phyloP scores from a whole-genome alignment of 2,113 vertebrate species.

The Phainopepla nitens region DNA sequence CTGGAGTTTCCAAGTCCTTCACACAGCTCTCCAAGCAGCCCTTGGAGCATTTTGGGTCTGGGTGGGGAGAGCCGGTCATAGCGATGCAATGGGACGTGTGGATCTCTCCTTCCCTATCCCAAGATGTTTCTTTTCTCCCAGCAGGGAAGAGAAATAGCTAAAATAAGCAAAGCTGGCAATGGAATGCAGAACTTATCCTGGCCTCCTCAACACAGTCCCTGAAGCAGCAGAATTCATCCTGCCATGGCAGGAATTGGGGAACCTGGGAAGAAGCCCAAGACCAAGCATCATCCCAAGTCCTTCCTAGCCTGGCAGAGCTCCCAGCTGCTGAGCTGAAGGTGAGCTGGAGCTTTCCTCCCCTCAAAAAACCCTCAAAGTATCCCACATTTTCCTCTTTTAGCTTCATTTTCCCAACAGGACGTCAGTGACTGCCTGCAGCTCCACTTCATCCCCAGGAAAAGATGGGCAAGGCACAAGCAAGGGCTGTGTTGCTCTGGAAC shows the following conservation, averaged over 20 bases:
- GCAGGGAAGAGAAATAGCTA: neutral
- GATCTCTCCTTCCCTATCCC: neutral
- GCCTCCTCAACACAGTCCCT: neutral
- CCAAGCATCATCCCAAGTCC: neutral
- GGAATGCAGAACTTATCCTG: neutral
- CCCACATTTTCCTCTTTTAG: neutral
- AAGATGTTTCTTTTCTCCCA: neutral
- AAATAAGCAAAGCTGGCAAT: neutral
- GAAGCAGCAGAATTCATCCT: neutral
- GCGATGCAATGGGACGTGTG: rapidly evolving
- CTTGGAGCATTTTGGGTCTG: neutral
- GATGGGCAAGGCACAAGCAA: neutral
- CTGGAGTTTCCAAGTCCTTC: neutral
- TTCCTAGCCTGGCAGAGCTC: neutral
- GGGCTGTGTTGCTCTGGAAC: neutral
- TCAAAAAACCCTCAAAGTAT: neutral
- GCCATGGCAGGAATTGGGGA: neutral
- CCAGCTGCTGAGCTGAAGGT: neutral
- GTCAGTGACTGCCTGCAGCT: neutral
- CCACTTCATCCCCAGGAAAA: neutral
- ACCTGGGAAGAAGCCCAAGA: neutral
- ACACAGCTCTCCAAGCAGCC: neutral
- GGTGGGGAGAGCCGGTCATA: rapidly evolving
- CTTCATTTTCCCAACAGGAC: neutral
- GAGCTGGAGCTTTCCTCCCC: neutral